Percentiles rank a stretch among this genome's conserved stretches.
These are phyloP conservation scores for Pristionchus mayeri DNA, from an alignment of 2,888 invertebrate species.

Conservation along the genomic window DNA sequence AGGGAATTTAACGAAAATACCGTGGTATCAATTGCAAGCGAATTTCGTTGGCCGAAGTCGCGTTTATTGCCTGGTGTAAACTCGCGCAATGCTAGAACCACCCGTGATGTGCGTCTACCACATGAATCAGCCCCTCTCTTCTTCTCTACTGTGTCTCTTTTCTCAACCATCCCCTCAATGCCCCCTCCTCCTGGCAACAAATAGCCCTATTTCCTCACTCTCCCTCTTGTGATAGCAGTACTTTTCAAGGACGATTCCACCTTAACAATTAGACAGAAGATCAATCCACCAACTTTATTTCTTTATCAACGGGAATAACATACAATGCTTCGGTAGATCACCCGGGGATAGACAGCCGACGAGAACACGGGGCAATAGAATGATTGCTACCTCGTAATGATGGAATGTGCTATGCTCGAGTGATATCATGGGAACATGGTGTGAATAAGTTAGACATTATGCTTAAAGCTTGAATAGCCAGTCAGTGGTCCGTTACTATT, in stretches of 20 bases:
- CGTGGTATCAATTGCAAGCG: not conserved
- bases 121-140: constrained; percentile 17
- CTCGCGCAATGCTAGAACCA: not conserved
- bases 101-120: not conserved
- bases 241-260: constrained; percentile 9
- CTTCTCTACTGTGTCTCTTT: not conserved
- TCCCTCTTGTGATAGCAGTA: constrained; percentile 23
- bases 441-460: not conserved
- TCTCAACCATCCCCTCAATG: not conserved
- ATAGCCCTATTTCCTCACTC: not conserved
- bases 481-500: not conserved
- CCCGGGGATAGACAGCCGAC: not conserved
- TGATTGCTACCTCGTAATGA: too few species aligned
- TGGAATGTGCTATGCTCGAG: not conserved
- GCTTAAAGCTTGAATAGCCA: too few species aligned
- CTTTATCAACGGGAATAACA: too few species aligned
- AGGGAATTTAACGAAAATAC: too few species aligned
- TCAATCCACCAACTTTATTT: too few species aligned
- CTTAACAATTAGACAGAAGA: constrained; percentile 1
- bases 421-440: not conserved
- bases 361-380: not conserved
- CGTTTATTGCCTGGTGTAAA: not conserved
- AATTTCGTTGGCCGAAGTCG: not conserved
- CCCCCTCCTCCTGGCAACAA: not conserved
- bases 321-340: too few species aligned